phyloP scores from a whole-genome alignment of 2,797 vertebrate species.

The Miichthys miiuy region DNA sequence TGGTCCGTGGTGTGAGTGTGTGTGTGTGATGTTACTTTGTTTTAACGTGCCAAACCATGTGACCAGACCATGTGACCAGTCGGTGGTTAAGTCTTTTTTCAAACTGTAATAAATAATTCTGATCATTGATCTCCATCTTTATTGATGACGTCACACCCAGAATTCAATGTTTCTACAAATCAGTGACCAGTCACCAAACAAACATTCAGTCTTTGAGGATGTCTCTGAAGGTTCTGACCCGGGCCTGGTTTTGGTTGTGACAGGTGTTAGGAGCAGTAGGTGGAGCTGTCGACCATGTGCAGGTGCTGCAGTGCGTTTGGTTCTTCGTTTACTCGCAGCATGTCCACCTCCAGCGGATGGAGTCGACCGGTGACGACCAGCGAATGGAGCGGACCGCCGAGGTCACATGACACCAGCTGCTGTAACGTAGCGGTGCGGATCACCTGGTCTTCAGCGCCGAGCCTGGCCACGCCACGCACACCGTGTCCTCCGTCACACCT shows the following conservation, averaged over 20 bases:
- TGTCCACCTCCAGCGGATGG: conserved; percentile 95
- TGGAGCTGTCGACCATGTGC: conserved; percentile 77
- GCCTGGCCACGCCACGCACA: conserved; percentile 93
- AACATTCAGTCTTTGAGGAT: too few relatives aligned
- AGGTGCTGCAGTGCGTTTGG: conserved; percentile 75
- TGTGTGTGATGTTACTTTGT: conserved; percentile 41
- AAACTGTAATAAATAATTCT: conserved; percentile 80
- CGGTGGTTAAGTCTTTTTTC: conserved; percentile 55
- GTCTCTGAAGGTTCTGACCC: too few relatives aligned
- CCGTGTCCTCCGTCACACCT: conserved; percentile 91
- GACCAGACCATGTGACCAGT: conserved; percentile 61
- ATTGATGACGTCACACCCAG: conserved; percentile 10
- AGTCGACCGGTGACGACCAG: conserved; percentile 90
- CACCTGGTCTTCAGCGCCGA: conserved; percentile 91
- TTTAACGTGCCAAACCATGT: conserved; percentile 72
- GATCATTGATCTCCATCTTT: conserved; percentile 29
- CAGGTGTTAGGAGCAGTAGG: conserved; percentile 69
- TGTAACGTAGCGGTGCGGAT: conserved; percentile 86
- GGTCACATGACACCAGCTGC: conserved; percentile 88
- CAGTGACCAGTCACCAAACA: too few relatives aligned
- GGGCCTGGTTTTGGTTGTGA: too few relatives aligned
- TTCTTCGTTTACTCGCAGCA: conserved; percentile 89
- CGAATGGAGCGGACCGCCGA: conserved; percentile 93
- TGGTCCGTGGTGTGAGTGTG: conserved; percentile 28
- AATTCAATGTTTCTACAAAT: too few relatives aligned